A percentile compares a stretch with the other conserved stretches of the same genome.
phyloP scores from a whole-genome alignment of 2,113 vertebrate species.

The Zosterops borbonicus region DNA sequence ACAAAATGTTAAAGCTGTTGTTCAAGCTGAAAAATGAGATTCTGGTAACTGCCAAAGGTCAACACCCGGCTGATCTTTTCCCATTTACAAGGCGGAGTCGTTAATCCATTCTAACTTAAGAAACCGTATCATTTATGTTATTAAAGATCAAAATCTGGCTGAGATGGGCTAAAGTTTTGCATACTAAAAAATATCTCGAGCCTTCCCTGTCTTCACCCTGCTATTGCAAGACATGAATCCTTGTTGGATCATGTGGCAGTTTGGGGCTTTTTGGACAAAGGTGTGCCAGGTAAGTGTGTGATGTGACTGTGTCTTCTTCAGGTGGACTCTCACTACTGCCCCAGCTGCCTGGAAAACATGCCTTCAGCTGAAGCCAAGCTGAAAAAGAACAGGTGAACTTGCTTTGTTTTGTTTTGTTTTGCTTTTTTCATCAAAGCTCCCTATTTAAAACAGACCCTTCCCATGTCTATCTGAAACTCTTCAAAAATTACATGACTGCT shows the following conservation, averaged over 20 bases:
- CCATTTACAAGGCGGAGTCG: accelerated
- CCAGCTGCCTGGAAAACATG: slow-evolving; percentile 99
- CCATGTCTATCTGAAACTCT: background rate
- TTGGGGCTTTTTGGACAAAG: background rate
- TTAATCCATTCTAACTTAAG: background rate
- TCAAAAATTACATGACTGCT: background rate
- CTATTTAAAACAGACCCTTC: background rate
- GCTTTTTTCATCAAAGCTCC: background rate
- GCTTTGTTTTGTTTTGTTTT: background rate
- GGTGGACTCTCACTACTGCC: slow-evolving; percentile 99
- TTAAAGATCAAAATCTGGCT: background rate
- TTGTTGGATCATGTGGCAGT: accelerated
- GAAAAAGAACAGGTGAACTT: slow-evolving; percentile 92
- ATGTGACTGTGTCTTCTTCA: slow-evolving; percentile 39
- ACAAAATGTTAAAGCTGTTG: background rate
- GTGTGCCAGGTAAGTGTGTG: background rate
- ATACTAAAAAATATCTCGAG: background rate
- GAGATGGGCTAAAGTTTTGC: background rate
- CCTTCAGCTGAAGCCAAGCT: slow-evolving; percentile 98
- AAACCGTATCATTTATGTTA: background rate
- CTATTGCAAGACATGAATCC: background rate
- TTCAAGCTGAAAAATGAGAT: background rate
- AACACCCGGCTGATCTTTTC: background rate
- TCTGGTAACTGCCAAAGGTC: background rate
- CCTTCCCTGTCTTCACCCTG: background rate